These are phyloP conservation scores for Proisotoma minuta DNA, from an alignment of 2,888 invertebrate genomes.

Conservation along the genomic window DNA sequence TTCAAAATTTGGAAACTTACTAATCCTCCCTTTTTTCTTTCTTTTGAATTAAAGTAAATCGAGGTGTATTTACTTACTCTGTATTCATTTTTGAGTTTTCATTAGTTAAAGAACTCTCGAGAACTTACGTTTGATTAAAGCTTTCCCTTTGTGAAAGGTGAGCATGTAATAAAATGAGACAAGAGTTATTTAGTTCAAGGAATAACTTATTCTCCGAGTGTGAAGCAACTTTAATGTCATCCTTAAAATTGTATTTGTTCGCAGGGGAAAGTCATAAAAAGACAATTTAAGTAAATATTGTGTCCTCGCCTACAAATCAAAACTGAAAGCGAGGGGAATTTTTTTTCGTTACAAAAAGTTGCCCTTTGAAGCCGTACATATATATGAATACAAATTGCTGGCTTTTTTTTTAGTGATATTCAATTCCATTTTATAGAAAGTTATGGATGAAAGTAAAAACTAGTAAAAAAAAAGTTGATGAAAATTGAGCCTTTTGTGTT, in stretches of 20 bases:
- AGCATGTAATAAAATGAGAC: no score
- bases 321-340: neutral
- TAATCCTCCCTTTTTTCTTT: neutral
- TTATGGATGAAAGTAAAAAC: no score
- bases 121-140: conserved; percentile 1
- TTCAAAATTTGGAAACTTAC: conserved; percentile 6
- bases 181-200: no score
- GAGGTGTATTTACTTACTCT: no score
- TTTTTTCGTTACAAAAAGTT: neutral
- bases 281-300: conserved; percentile 5
- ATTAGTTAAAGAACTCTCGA: conserved; percentile 1
- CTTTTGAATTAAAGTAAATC: neutral
- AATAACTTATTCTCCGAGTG: no score
- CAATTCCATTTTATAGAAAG: no score
- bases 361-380: neutral
- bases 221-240: neutral
- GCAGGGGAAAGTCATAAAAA: neutral
- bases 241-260: neutral
- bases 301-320: neutral
- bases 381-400: neutral
- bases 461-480: no score
- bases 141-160: no score
- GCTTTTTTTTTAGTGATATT: no score
- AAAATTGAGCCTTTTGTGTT: no score
- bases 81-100: neutral